Base-by-base conservation (phyloP, 2,113 vertebrate genomes). In the Anguilla rostrata region DNA sequence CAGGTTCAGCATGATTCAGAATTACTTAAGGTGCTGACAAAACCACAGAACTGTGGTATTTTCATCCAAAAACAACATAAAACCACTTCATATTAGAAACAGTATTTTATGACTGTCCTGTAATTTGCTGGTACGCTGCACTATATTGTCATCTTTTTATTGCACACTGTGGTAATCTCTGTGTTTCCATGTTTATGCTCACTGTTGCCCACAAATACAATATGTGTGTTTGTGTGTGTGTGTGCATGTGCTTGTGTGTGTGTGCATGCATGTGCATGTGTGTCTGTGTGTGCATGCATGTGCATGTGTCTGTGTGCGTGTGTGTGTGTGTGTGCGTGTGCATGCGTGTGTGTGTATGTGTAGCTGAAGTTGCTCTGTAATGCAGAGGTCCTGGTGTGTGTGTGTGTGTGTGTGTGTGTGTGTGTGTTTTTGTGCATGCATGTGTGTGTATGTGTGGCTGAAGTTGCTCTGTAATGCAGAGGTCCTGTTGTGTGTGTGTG, bases 391-490 rank as follows among this genome's bases (percentile, higher is more conserved):
- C 34, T 34, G n/a, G n/a, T n/a, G 34, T 34, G 34, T 34, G 78
- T 39, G 34, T 34, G 34, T 34, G 78, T 39, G 78, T 40, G 3
- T 0, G 5, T 80, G 2, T 39, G 9, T 40, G 16, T 80, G 78
- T 8, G 12, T 79, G 57, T 40, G n/a, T 82, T 39, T 88, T n/a
- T n/a, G n/a, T n/a, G n/a, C n/a, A n/a, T n/a, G n/a, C n/a, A 11
- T 78, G 39, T 57, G 60, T 88, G 63, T 83, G 84, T 57, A 41
- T 46, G 20, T 46, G 78, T 78, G 43, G 7, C 43, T 46, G 43
- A 46, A 2, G 43, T 83, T 34, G 86, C 92, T 29, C 22, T 16
- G 20, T 18, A 2, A 15, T 5, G 43, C 29, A 34, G 26, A 8
- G 0, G 39, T 43, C 46, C 53, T 53, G 43, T 60, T 39, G 66